phyloP scores from a whole-genome alignment of 2,113 vertebrate genomes.

The Bos taurus region ARS-UCD2.0 NC_037328.1:24763501-24764000 shows the following conservation, averaged over 20 bases:
- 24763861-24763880: background rate
- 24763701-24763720: background rate
- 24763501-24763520: background rate
- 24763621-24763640: background rate
- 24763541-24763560: background rate
- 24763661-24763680: background rate
- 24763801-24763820: background rate
- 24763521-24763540: background rate
- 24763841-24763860: background rate
- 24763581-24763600: slow-evolving; percentile 31
- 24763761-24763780: background rate
- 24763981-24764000: background rate
- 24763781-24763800: background rate
- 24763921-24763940: background rate
- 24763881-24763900: background rate
- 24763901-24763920: background rate
- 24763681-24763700: background rate
- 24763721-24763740: background rate
- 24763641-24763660: background rate
- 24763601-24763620: slow-evolving; percentile 45
- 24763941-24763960: background rate
- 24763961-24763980: background rate
- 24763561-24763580: background rate
- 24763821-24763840: background rate
- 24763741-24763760: background rate